Percentiles rank a stretch among this genome's conserved stretches.
These are phyloP conservation scores for Centropus bengalensis DNA, from an alignment of 2,113 vertebrate species.

Conservation along the genomic window DNA sequence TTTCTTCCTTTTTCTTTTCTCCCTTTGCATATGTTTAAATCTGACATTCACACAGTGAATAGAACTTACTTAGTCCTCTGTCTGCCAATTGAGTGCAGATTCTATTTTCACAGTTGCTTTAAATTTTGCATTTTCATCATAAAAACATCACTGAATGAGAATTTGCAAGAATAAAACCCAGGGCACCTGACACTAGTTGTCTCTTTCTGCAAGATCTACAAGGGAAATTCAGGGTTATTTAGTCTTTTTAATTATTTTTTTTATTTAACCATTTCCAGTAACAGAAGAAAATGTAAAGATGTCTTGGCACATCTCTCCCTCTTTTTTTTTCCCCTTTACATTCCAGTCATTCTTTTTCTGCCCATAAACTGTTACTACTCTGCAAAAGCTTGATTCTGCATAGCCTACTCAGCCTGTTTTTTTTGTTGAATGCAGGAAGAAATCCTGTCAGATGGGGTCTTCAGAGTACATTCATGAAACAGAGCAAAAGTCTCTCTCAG, in stretches of 20 bases:
- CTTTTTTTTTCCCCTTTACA: neutral
- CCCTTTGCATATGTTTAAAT: conserved; percentile 3
- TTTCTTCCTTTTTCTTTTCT: neutral
- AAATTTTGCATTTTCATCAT: conserved; percentile 50
- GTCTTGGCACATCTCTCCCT: conserved; percentile 34
- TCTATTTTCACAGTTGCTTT: conserved; percentile 62
- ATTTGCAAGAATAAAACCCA: neutral
- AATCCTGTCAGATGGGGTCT: conserved; percentile 42
- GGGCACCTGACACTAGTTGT: conserved; percentile 18
- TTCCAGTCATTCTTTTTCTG: conserved; percentile 64
- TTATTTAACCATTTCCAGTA: conserved; percentile 39
- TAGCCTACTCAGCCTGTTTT: neutral
- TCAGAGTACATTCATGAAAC: neutral
- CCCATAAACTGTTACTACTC: conserved; percentile 54
- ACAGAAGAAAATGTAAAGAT: conserved; percentile 50
- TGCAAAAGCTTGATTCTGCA: neutral
- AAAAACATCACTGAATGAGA: conserved; percentile 7
- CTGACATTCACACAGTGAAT: neutral
- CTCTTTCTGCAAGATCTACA: neutral
- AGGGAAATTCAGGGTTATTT: neutral
- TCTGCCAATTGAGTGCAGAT: neutral
- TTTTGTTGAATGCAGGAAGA: conserved; percentile 1
- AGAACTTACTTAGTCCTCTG: conserved; percentile 29
- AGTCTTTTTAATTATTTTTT: neutral
- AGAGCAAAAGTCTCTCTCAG: conserved; percentile 3